Evolutionary conservation across 2,888 invertebrate species (phyloP).

Genomic region (Andrena trimmerana): DNA sequence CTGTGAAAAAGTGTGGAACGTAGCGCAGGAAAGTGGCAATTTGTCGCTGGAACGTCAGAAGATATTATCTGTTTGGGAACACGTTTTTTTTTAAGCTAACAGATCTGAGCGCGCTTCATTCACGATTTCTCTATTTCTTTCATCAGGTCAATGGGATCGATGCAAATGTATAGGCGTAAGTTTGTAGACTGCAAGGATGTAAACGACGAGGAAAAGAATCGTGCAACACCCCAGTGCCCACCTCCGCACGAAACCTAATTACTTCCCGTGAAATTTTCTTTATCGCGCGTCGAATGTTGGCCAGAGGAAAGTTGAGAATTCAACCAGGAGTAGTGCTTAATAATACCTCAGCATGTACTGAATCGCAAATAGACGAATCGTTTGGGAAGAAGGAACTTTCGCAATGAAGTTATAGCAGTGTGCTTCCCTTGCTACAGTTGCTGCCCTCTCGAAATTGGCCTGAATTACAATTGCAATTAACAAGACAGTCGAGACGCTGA

Average conservation of each 20-base stretch:
- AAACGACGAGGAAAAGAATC: background rate
- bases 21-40: conserved; percentile 17
- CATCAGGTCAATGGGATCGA: too few relatives aligned
- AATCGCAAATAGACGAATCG: conserved; percentile 8
- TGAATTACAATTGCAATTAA: conserved; percentile 16
- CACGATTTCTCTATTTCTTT: too few relatives aligned
- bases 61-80: background rate
- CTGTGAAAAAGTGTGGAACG: conserved; percentile 16
- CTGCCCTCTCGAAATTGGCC: background rate
- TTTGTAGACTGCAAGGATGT: too few relatives aligned
- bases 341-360: background rate
- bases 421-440: background rate
- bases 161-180: too few relatives aligned
- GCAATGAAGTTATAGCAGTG: background rate
- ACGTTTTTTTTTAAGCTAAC: background rate
- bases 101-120: background rate
- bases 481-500: conserved; percentile 4
- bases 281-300: background rate
- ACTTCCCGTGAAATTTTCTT: background rate
- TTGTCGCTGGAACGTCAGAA: background rate
- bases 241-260: background rate
- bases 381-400: conserved; percentile 5
- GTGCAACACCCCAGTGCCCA: background rate
- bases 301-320: background rate
- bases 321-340: background rate